Base-by-base conservation (phyloP, 2,888 invertebrate genomes). In the Ligdia adustata region DNA sequence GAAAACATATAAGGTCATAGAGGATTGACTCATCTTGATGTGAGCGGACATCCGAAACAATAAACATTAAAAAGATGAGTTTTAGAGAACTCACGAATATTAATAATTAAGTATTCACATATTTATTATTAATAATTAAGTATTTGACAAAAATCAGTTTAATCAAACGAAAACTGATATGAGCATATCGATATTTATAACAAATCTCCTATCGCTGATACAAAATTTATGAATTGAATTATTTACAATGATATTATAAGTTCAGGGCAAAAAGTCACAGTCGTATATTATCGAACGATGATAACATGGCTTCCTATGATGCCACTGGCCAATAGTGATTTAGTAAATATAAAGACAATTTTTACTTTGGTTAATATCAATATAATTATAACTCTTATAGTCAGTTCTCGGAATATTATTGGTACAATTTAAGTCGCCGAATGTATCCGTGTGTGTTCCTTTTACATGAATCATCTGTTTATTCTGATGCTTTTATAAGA, bases 261-360 rank as follows among this genome's bases (percentile, higher is more conserved):
- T 52, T 11, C 34, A 55, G 41, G 50, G 55, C 52, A 57, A 52
- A 58, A 56, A 62, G 59, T 62, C 63, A 59, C 58, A 59, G 64
- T 55, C 55, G 48, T 38, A 55, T 59, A 60, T 62, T 67, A 70
- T 66, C 66, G 54, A 6, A 9, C 4, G 3, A 35, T 34, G 65
- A 66, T 63, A 64, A 60, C 54, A 31, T 45, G 38, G 35, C 57
- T 57, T 59, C 53, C 56, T 48, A 52, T 45, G 32, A 46, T 11
- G 26, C 13, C 18, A 11, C 4, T 20, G 4, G 27, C 3, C 29
- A 37, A 48, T 42, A 31, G 26, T 14, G 15, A n/a, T 4, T 15
- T 15, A 9, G 24, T 35, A 34, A 34, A 22, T 5, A 22, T 3
- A 14, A 39, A 3, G 13, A 22, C 9, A 6, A 11, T 28, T 39